Base-by-base conservation (phyloP, 2,113 vertebrate species). In the Poecilia latipinna region DNA sequence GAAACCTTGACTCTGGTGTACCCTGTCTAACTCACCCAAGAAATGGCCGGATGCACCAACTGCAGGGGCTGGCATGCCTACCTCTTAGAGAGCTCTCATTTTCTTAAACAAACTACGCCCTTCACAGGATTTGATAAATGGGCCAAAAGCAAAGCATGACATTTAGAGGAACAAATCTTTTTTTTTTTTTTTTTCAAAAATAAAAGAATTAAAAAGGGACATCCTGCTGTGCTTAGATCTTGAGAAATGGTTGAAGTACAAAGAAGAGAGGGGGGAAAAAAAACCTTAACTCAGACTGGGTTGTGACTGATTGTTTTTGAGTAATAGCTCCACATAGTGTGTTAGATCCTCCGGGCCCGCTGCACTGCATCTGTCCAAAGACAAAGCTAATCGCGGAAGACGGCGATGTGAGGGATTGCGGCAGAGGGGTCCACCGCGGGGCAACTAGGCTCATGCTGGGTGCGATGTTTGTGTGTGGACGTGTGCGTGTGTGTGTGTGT, bases 331-430 rank as follows among this genome's bases (percentile, higher is more conserved):
- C 74, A 67, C 75, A 74, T 76, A 85, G 69, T 88, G 85, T 69
- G 82, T 84, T 88, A 80, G 83, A 82, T 88, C 89, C 85, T 90
- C 81, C 77, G 74, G 87, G 89, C 84, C 89, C 71, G 84, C 77
- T 91, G 65, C 69, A 72, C 84, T 33, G 65, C 78, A 89, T 92
- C 88, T 90, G 86, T 77, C 71, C 82, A 80, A 87, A 91, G 86
- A 87, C 85, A 72, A 89, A 89, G 88, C 82, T 91, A 91, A 94
- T 93, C 66, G 78, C 2, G 29, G 57, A 68, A 85, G 93, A 94
- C 90, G 72, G 84, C 69, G n/a, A 80, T 84, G 89, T 90, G 88
- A 91, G 75, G 87, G 87, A 88, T 86, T 65, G 74, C 67, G 24
- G 72, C 69, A 83, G 79, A 90, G 67, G 81, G 82, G 68, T 72